Conservation (phyloP, 2,888 invertebrate genomes). For the Leucophenga maculata region DNA sequence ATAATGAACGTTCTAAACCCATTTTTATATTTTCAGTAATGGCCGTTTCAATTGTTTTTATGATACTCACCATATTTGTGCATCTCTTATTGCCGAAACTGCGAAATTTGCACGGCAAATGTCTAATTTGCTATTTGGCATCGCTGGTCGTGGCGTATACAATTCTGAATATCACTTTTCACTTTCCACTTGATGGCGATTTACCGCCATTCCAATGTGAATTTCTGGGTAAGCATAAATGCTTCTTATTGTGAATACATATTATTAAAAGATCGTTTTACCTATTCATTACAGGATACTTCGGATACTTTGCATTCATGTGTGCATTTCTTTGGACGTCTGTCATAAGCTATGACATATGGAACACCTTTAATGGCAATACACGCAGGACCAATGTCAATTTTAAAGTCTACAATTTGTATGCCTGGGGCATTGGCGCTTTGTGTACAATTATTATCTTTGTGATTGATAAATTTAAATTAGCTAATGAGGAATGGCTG, state of each 20-base stretch:
- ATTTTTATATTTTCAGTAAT: conserved; percentile 74
- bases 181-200: conserved; percentile 50
- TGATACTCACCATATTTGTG: conserved; percentile 79
- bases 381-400: conserved; percentile 44
- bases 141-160: conserved; percentile 78
- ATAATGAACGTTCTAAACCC: not conserved
- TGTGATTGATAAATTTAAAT: conserved; percentile 54
- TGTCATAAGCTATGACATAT: conserved; percentile 88
- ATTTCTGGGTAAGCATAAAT: conserved; percentile 14
- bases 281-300: conserved; percentile 47
- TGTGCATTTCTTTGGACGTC: conserved; percentile 89
- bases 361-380: conserved; percentile 73
- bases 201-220: not conserved
- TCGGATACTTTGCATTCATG: conserved; percentile 80
- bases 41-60: conserved; percentile 80
- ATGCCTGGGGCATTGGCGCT: conserved; percentile 63
- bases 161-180: conserved; percentile 72
- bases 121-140: conserved; percentile 80
- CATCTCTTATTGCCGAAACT: conserved; percentile 80
- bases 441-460: conserved; percentile 46
- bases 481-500: conserved; percentile 50
- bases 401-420: conserved; percentile 60
- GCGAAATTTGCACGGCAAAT: conserved; percentile 79
- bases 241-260: not conserved
- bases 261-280: too few relatives aligned